Evolutionary conservation across 2,113 vertebrate genomes (phyloP), one percentile per base, ranked within the genome.

Genomic region (Murina feae): DNA sequence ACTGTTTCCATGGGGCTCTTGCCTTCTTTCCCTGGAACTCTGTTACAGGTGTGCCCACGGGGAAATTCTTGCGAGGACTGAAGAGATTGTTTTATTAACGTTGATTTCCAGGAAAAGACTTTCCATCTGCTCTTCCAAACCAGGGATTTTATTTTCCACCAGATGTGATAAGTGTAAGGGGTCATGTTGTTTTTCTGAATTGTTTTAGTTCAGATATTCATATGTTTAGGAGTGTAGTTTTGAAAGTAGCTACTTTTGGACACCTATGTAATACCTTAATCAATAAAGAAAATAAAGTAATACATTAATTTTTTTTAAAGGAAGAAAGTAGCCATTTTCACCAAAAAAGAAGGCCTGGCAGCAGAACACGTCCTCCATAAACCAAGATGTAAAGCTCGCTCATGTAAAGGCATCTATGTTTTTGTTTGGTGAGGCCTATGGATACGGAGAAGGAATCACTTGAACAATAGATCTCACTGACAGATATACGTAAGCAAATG

Each of bases 41-140:
- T 71, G 21, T 85, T 39, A 47, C 0, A 74, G 14, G 28, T 93
- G 35, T 55, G 42, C 7, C 63, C 47, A 51, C 14, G 71, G 51
- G 91, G 44, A 88, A 91, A 75, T 90, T 94, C 68, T 80, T 91
- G 37, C 12, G 86, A 81, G 6, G 9, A 71, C 28, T 44, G n/a
- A 93, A 94, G 35, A 89, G 5, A 89, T 82, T 63, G 21, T 35
- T 66, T 82, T 75, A 69, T 69, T 72, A 94, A 84, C 4, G 51
- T 28, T 71, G 65, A 89, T 66, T 89, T 89, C 74, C 47, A 94
- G 28, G 18, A 89, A 32, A 89, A 89, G 86, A 39, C 7, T 80
- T 81, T 94, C 53, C 60, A 37, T 95, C n/a, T 89, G 30, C 18
- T 95, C 44, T 91, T 72, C 72, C 42, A 86, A 81, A 85, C 23